Percentiles rank a stretch among this genome's conserved stretches.
Evolutionary conservation across 2,113 vertebrate species (phyloP).

Genomic region (Semicossyphus pulcher): DNA sequence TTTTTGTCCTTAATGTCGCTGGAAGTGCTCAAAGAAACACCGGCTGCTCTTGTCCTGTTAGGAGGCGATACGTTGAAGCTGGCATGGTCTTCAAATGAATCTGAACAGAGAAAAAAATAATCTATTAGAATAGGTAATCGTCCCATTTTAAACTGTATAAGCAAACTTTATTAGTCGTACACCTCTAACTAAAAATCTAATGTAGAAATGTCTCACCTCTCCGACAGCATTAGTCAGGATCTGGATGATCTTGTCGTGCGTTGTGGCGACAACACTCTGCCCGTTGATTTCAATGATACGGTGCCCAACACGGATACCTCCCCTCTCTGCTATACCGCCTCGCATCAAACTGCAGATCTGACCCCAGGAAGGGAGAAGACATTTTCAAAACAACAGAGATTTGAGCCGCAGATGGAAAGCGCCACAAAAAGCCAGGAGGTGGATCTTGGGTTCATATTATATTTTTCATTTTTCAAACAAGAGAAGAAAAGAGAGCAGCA

Average conservation of each 20-base stretch:
- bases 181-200: no score
- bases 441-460: not conserved
- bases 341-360: slow-evolving; percentile 98
- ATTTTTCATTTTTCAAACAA: no score
- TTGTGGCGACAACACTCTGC: slow-evolving; percentile 94
- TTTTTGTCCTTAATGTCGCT: slow-evolving; percentile 20
- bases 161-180: no score
- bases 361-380: not conserved
- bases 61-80: slow-evolving; percentile 91
- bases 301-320: slow-evolving; percentile 94
- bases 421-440: not conserved
- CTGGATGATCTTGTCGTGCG: slow-evolving; percentile 93
- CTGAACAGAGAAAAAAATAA: slow-evolving; percentile 66
- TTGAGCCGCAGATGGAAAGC: not conserved
- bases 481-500: not conserved
- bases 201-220: slow-evolving; percentile 83
- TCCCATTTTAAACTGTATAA: not conserved
- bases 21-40: slow-evolving; percentile 86
- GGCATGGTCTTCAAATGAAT: slow-evolving; percentile 99
- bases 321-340: slow-evolving; percentile 93
- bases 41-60: slow-evolving; percentile 96
- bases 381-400: not conserved
- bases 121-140: not conserved
- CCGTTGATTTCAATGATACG: slow-evolving; percentile 98
- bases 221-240: slow-evolving; percentile 89